Base-by-base conservation (phyloP, 37 sponge, comb jelly and placozoan species). In the Amphimedon queenslandica region DNA sequence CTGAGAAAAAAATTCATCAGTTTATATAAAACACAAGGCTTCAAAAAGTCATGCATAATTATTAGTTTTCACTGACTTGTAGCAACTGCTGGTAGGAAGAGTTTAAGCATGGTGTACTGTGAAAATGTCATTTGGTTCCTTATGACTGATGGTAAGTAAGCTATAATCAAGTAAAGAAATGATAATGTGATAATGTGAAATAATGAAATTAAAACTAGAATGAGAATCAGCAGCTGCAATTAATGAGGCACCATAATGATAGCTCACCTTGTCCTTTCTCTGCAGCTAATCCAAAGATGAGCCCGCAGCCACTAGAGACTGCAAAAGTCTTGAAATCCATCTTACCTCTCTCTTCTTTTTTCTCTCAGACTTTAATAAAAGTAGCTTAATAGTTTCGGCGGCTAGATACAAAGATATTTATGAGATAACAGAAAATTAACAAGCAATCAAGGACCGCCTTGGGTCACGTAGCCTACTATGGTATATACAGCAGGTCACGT, bases 71-170 rank as follows among this genome's bases (percentile, higher is more conserved):
- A 27, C 79, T 63, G 28, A 83, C 90, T 65, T 57, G 90, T 35
- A 8, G 76, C 30, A 5, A 71, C 68, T 3, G 90, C 90, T 16
- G 80, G 63, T 1, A 89, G 70, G 36, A 89, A 89, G 40, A 73
- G 38, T 64, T 89, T 89, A 33, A 89, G 43, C 90, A 89, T 89
- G 0, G 75, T 79, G 65, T 78, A 78, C 70, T 79, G 84, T 8
- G 55, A 60, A 31, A 89, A 74, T 36, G 32, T 23, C 90, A 89
- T 83, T 64, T 89, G 90, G 1, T 69, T 55, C 42, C 51, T 72
- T 20, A 89, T 89, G 27, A 83, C 80, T 0, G 31, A 6, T 31
- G 90, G 90, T 4, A 64, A 8, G 35, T 55, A 57, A 20, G 80
- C 87, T 83, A 64, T 28, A 69, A 63, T 24, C 21, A 55, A 2